phyloP scores from a whole-genome alignment of 2,888 invertebrate species.

The Ichneumoninae sp. region DNA sequence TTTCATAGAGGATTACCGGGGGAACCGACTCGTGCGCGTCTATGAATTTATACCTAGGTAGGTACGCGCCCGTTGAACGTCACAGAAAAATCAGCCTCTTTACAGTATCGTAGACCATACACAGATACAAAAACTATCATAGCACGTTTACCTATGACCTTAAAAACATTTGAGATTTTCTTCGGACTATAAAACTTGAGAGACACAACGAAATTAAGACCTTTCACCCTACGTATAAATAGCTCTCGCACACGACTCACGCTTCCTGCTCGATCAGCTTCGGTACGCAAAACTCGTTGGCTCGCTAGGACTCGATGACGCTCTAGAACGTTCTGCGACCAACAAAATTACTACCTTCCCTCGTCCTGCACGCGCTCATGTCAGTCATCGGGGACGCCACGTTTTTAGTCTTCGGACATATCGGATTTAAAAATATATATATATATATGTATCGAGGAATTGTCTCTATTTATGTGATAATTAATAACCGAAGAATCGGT shows the following conservation, averaged over 20 bases:
- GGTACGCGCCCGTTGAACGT: neutral
- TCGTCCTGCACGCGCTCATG: constrained; percentile 9
- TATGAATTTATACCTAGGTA: neutral
- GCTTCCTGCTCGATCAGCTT: constrained; percentile 11
- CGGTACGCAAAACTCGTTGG: constrained; percentile 20
- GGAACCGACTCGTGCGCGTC: neutral
- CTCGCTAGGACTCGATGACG: neutral
- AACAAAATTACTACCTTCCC: neutral
- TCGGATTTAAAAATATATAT: neutral
- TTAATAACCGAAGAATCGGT: neutral
- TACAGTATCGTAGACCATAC: neutral
- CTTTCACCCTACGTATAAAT: constrained; percentile 28
- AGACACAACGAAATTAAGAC: constrained; percentile 11
- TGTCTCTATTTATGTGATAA: neutral
- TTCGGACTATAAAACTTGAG: neutral
- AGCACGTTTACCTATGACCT: neutral
- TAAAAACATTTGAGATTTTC: neutral
- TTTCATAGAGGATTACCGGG: neutral
- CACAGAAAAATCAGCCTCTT: neutral
- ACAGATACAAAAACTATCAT: neutral
- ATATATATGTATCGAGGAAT: no score
- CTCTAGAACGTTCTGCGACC: constrained; percentile 62
- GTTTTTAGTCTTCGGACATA: constrained; percentile 16
- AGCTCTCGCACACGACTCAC: neutral
- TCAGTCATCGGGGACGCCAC: constrained; percentile 7